Base-by-base conservation (phyloP, 2,113 vertebrate species). In the Apodemus speciosus region DNA sequence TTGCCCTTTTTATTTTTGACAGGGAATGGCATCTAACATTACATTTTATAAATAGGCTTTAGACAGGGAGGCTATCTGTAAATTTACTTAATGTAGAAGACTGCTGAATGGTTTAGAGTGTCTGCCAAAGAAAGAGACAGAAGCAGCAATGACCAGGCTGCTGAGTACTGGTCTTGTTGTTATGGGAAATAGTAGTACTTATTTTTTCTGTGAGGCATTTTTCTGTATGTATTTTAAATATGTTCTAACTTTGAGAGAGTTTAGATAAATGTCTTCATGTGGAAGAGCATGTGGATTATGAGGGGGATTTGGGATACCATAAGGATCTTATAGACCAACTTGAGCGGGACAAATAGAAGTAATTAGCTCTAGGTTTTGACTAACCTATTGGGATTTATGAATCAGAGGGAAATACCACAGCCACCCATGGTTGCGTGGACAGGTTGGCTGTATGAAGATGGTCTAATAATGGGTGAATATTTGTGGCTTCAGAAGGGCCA, bases 11-110 rank as follows among this genome's bases (percentile, higher is more conserved):
- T 85, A 40, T 27, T 89, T 76, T 21, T 3, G 4, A 3, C 30
- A 56, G 9, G 0, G 18, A 89, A 66, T 66, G 20, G 14, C 77
- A 43, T 76, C 18, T 56, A 85, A n/a, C 46, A 53, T 91, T 81
- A 90, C 43, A 32, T 51, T 85, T 94, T 77, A 60, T 90, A 49
- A 69, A 49, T 85, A 91, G 21, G 18, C 21, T 69, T 92, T 92
- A 69, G 66, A 49, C 92, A 92, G 8, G 58, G 51, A 86, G 9
- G 40, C 7, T 49, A n/a, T 23, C 25, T 93, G 79, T 69, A 51
- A 64, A 2, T 90, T 62, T 58, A 69, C 51, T 96, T 93, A 86
- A 87, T 14, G 30, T 49, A 2, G 40, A 83, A 69, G 46, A 49
- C 49, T 30, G 32, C 18, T 95, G 72, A 85, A 30, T 71, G 76